phyloP scores from a whole-genome alignment of 2,888 invertebrate species.

The Syrphus vitripennis region DNA sequence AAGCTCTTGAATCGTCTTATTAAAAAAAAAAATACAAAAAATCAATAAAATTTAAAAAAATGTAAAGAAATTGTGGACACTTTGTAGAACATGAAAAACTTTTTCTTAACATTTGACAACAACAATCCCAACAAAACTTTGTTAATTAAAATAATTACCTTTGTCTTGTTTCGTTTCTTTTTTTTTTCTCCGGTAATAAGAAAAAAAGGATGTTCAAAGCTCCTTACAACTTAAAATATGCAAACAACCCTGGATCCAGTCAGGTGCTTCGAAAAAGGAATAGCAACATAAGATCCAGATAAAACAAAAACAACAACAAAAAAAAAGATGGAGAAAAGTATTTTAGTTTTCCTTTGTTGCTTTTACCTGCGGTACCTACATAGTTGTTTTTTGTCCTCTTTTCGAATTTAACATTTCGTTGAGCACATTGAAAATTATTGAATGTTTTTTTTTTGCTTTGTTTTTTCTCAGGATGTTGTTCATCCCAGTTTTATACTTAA shows the following conservation, averaged over 20 bases:
- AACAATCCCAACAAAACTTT: constrained; percentile 1
- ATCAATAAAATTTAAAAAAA: background rate
- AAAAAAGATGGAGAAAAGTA: background rate
- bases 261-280: constrained; percentile 2
- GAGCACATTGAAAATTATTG: constrained; percentile 3
- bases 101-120: background rate
- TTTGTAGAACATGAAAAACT: background rate
- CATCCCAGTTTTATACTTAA: background rate
- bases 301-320: background rate
- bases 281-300: background rate
- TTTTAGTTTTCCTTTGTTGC: background rate
- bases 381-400: background rate
- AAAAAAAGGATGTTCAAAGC: constrained; percentile 6
- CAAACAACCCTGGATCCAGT: background rate
- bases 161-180: background rate
- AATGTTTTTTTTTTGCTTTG: background rate
- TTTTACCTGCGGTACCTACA: no score
- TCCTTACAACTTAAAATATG: background rate
- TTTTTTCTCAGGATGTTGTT: background rate
- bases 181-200: no score
- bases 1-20: no score
- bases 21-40: background rate
- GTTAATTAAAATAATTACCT: constrained; percentile 25
- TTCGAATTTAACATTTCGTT: background rate
- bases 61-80: background rate